phyloP scores from a whole-genome alignment of 2,888 invertebrate species.

The Ophion obscuratus region DNA sequence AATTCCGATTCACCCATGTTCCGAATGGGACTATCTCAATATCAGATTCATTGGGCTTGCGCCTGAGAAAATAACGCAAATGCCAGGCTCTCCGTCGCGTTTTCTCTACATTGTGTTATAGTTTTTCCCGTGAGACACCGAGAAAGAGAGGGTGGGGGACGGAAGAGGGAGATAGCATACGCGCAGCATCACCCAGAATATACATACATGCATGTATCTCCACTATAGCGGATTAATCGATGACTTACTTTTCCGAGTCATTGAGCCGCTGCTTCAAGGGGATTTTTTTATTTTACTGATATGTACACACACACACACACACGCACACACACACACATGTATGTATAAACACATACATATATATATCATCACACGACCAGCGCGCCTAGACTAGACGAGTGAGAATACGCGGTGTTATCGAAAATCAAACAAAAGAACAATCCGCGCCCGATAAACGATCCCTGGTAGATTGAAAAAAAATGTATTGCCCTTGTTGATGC shows the following conservation, averaged over 20 bases:
- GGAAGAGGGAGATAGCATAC: background rate
- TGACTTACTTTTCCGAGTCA: constrained; percentile 58
- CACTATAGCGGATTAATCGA: constrained; percentile 46
- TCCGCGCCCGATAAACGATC: constrained; percentile 11
- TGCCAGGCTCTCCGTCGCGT: background rate
- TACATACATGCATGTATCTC: background rate
- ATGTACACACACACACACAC: no score
- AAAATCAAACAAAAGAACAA: background rate
- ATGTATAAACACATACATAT: no score
- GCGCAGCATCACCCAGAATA: constrained; percentile 13
- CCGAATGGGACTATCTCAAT: constrained; percentile 4
- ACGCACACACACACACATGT: no score
- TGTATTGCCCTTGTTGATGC: background rate
- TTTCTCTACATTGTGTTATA: constrained; percentile 1
- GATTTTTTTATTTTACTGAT: background rate
- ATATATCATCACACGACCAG: no score
- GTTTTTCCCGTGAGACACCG: background rate
- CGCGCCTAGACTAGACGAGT: background rate
- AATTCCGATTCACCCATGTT: background rate
- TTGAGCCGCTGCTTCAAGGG: constrained; percentile 32
- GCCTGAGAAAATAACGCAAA: constrained; percentile 5
- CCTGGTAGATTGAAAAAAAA: background rate
- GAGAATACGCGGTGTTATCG: background rate
- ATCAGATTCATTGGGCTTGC: constrained; percentile 14
- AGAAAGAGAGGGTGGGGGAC: background rate